These are phyloP conservation scores for Nomada fabriciana DNA, from an alignment of 2,888 invertebrate genomes.

Conservation along the genomic window DNA sequence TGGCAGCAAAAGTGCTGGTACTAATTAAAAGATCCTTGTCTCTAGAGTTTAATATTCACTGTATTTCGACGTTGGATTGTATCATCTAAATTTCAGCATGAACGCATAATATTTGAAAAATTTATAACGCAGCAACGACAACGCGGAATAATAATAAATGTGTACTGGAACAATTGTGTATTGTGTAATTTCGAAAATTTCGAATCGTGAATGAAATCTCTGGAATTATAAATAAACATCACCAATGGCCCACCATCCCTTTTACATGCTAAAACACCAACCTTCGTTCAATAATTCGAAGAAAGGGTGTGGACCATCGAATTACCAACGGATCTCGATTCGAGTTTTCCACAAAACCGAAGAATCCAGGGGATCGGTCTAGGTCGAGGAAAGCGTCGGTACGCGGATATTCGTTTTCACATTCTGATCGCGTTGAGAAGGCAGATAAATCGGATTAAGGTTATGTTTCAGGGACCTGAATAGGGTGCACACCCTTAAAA, in stretches of 20 bases:
- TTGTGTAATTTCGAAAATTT: background rate
- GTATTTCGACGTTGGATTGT: too few relatives aligned
- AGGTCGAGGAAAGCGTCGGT: slow-evolving; percentile 13
- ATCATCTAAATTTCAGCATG: too few relatives aligned
- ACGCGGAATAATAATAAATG: background rate
- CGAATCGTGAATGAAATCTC: background rate
- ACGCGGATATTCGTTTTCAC: slow-evolving; percentile 48
- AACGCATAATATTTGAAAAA: background rate
- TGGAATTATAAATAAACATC: background rate
- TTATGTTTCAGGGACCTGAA: slow-evolving; percentile 51
- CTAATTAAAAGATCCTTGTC: slow-evolving; percentile 20
- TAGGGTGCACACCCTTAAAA: slow-evolving; percentile 39
- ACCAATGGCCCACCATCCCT: background rate
- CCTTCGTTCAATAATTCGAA: slow-evolving; percentile 29
- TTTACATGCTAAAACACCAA: slow-evolving; percentile 17
- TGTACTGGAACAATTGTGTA: background rate
- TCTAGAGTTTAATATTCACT: background rate
- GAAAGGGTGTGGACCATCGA: slow-evolving; percentile 5
- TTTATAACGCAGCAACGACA: background rate
- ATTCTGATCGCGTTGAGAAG: slow-evolving; percentile 59
- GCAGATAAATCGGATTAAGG: slow-evolving; percentile 68
- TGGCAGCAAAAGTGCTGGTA: background rate
- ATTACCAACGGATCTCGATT: slow-evolving; percentile 29
- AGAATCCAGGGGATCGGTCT: slow-evolving; percentile 26
- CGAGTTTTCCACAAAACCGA: slow-evolving; percentile 24